Base-by-base conservation (phyloP, 1,140 invertebrate genomes). In the Zaprionus capensis region DNA sequence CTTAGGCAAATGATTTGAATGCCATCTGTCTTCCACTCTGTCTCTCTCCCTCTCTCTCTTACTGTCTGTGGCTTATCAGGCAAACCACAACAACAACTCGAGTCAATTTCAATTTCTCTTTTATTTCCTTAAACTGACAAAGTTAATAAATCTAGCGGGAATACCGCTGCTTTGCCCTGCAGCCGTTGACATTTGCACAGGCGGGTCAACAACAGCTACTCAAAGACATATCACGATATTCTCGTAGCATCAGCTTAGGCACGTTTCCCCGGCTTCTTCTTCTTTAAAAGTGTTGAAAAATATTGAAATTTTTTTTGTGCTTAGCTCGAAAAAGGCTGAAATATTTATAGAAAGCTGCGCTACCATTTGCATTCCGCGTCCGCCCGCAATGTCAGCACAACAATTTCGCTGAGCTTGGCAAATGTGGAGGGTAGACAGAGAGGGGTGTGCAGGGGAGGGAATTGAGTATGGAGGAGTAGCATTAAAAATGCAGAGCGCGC, bases 401-500 rank as follows among this genome's bases (percentile, higher is more conserved):
- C 41, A 41, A 46, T 46, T 46, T 46, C 41, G 41, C 41, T 17
- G n/a, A 17, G 2, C 59, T 20, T 28, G 28, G 22, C 51, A 46
- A 17, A 17, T 41, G 38, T 5, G 12, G 0, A 34, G 31, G 31
- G 2, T 41, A 5, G 14, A n/a, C 2, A 15, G 38, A n/a, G 38
- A 14, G 38, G 15, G 38, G 12, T 0, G 14, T 5, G 15, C 15
- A n/a, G 38, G 15, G 4, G 20, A 51, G 46, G 46, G 7, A 11
- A 12, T 34, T 34, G 31, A 51, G 46, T 22, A 17, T 1, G 20
- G 7, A 22, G 46, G 4, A 9, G 46, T 20, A 20, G 12, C 46
- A 71, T 82, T 82, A 68, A 71, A 78, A 83, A 87, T 87, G 84
- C 83, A 88, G 74, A 81, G 75, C 83, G 67, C 73, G 64, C 44